Conservation (phyloP, 2,888 invertebrate genomes). For the Clanis bilineata region DNA sequence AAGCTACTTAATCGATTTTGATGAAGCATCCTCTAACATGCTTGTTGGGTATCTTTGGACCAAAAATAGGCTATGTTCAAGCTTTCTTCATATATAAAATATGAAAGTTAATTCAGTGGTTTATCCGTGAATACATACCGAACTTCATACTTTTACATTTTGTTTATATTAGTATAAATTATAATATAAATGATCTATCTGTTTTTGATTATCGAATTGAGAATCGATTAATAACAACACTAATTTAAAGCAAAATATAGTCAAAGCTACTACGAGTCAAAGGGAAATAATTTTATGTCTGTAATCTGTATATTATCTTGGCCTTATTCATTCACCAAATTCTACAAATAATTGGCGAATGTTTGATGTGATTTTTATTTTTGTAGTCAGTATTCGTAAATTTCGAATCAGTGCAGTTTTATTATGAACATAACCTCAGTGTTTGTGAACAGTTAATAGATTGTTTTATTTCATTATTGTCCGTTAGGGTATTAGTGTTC, state of each 20-base stretch:
- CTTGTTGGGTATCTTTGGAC: too few species aligned
- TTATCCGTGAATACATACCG: too few species aligned
- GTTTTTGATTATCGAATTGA: not conserved
- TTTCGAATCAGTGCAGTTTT: conserved; percentile 38
- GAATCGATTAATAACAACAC: too few species aligned
- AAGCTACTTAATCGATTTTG: too few species aligned
- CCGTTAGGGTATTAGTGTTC: too few species aligned
- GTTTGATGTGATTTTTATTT: not conserved
- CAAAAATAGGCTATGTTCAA: too few species aligned
- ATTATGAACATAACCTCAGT: conserved; percentile 60
- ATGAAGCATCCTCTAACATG: too few species aligned
- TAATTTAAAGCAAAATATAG: not conserved
- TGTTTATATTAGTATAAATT: too few species aligned
- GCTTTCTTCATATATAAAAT: too few species aligned
- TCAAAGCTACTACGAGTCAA: not conserved
- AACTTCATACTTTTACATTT: too few species aligned
- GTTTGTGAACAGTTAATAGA: conserved; percentile 40
- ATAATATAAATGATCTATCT: too few species aligned
- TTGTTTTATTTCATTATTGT: conserved; percentile 30
- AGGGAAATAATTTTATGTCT: not conserved
- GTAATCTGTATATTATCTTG: not conserved
- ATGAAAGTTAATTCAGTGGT: too few species aligned
- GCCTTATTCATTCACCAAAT: not conserved
- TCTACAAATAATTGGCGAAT: not conserved
- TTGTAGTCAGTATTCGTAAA: conserved; percentile 3